Evolutionary conservation across 2,797 vertebrate genomes (phyloP).

Genomic region (Phataginus tricuspis): DNA sequence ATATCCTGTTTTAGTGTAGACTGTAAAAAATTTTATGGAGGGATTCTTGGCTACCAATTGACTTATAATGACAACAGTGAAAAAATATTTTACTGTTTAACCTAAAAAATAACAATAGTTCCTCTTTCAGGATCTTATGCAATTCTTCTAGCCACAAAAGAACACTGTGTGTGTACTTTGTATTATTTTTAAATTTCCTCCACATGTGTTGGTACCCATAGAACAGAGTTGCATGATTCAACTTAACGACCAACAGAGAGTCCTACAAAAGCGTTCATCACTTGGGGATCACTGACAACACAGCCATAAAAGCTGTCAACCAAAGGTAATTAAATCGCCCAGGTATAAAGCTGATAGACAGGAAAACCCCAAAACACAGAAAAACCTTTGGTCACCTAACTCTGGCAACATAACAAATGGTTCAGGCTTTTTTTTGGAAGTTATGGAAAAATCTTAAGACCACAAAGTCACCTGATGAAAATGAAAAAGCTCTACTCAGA

Average conservation of each 20-base stretch:
- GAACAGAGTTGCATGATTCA: slow-evolving; percentile 54
- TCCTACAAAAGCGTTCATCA: background rate
- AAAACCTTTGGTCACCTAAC: background rate
- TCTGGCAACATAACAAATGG: background rate
- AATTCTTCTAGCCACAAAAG: slow-evolving; percentile 76
- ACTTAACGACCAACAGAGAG: slow-evolving; percentile 22
- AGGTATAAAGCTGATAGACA: background rate
- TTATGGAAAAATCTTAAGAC: background rate
- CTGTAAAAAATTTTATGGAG: slow-evolving; percentile 5
- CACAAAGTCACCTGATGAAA: background rate
- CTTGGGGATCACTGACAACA: background rate
- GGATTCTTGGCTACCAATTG: slow-evolving; percentile 19
- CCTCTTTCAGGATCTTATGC: slow-evolving; percentile 79
- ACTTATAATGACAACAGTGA: slow-evolving; percentile 53
- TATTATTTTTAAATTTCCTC: slow-evolving; percentile 78
- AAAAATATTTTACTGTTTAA: slow-evolving; percentile 71
- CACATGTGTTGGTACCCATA: slow-evolving; percentile 45
- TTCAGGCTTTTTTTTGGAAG: background rate
- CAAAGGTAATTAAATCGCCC: background rate
- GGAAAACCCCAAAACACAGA: background rate
- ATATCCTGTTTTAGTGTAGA: background rate
- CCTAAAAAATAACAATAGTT: slow-evolving; percentile 74
- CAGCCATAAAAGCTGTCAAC: background rate
- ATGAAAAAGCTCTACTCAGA: background rate
- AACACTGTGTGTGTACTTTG: slow-evolving; percentile 68